Conservation (phyloP, 2,888 invertebrate species). For the Callinectes sapidus region DNA sequence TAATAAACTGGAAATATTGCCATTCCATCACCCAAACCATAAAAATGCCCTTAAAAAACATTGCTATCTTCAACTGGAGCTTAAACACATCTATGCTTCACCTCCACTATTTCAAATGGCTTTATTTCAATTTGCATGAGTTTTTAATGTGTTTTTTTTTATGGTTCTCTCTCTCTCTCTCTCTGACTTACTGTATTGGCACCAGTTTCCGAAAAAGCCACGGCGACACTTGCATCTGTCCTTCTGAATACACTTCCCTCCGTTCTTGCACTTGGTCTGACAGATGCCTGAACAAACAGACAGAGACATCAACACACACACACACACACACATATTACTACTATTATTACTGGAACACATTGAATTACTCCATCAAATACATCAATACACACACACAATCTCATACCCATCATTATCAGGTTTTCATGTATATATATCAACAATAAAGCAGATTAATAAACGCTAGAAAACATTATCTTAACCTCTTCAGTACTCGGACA, state of each 20-base stretch:
- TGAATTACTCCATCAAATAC: too few relatives aligned
- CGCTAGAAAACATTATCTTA: too few relatives aligned
- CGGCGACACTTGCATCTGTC: constrained; percentile 94
- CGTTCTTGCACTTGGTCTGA: constrained; percentile 91
- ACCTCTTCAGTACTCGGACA: too few relatives aligned
- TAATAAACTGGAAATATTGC: too few relatives aligned
- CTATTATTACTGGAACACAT: too few relatives aligned
- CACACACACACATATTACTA: not conserved
- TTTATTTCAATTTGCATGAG: not conserved
- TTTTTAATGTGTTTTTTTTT: not conserved
- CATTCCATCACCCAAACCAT: too few relatives aligned
- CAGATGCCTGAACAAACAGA: constrained; percentile 87
- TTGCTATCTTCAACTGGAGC: too few relatives aligned
- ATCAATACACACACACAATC: not conserved
- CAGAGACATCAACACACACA: not conserved
- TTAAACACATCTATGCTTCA: too few relatives aligned
- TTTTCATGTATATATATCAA: too few relatives aligned
- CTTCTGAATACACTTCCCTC: constrained; percentile 95
- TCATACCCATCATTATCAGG: not conserved
- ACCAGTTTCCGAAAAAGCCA: constrained; percentile 91
- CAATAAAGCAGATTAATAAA: too few relatives aligned
- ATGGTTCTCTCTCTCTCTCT: not conserved
- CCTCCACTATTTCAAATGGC: too few relatives aligned
- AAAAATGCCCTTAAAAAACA: too few relatives aligned
- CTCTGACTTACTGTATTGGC: constrained; percentile 88